Evolutionary conservation across 2,797 vertebrate species (phyloP), one percentile per base, ranked within the genome.

Genomic region (Eurystomus glaucurus): DNA sequence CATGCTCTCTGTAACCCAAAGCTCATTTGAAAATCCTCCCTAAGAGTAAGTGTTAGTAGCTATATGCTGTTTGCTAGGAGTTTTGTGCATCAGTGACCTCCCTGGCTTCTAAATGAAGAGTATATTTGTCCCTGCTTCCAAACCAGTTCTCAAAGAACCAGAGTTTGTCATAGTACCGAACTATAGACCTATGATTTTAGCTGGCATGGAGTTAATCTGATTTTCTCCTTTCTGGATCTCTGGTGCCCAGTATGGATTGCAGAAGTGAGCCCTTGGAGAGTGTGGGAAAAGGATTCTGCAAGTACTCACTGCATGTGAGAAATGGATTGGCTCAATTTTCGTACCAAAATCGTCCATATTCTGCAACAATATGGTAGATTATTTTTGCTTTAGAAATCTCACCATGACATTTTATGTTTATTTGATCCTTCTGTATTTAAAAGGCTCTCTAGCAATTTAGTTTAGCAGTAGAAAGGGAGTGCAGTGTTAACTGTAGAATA

Each of bases 341-440:
- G 43, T 46, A 43, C 85, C 31, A 58, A 81, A 81, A 79, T 29
- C 41, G 60, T 58, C 80, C 76, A 43, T 69, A 83, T 85, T 80
- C 93, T 93, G 62, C 77, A 76, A 61, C 65, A 93, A 31, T 72
- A 75, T 65, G 69, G 77, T 6, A 86, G 65, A 72, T 90, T 90
- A 92, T 93, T 94, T 94, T 93, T 88, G 77, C 74, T 95, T 68
- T 84, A 69, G 81, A 84, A 82, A 84, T 71, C 88, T 94, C 74
- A 46, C 54, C 31, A 14, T 90, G 95, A 85, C 88, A 87, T 96
- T 96, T 90, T 25, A 61, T 57, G 37, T 79, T 89, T 90, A 61
- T 92, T 86, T 84, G 69, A 90, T 93, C 88, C 61, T 78, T 85
- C 79, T 94, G 22, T 86, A 96, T 97, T 93, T 93, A 79, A 94